Evolutionary conservation across 2,113 vertebrate species (phyloP).

Genomic region (Laterallus jamaicensis): DNA sequence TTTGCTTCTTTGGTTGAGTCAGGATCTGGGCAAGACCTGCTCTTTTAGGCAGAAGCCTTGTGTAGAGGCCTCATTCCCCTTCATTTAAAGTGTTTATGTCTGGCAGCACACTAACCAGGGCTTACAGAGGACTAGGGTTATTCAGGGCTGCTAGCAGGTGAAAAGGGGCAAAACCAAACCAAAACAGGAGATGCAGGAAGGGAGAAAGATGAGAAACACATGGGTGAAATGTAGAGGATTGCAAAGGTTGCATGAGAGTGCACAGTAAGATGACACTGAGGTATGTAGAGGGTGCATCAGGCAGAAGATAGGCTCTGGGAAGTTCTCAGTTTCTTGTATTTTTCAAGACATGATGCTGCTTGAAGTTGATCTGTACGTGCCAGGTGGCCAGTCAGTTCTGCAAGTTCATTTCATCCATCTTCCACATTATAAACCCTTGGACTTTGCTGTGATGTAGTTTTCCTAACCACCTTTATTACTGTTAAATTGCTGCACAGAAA

Average conservation of each 20-base stretch:
- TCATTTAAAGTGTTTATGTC: not conserved
- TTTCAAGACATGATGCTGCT: not conserved
- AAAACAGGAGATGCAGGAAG: not conserved
- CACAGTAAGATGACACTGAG: not conserved
- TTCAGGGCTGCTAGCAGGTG: not conserved
- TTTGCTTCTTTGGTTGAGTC: not conserved
- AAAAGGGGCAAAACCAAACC: not conserved
- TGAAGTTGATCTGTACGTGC: not conserved
- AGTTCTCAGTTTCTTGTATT: not conserved
- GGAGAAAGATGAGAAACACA: not conserved
- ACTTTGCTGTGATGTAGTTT: not conserved
- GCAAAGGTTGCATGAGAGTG: not conserved
- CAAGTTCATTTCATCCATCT: not conserved
- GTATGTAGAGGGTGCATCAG: not conserved
- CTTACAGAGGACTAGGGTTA: not conserved
- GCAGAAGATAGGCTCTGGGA: not conserved
- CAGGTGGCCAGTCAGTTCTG: not conserved
- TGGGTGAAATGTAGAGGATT: not conserved
- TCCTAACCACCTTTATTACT: not conserved
- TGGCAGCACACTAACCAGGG: not conserved
- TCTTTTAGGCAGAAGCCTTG: not conserved
- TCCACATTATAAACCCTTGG: not conserved
- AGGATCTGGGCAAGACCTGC: not conserved
- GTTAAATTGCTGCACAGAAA: not conserved
- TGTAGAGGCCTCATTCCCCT: not conserved